Conservation (phyloP, 2,888 invertebrate genomes). For the Monopis laevigella region DNA sequence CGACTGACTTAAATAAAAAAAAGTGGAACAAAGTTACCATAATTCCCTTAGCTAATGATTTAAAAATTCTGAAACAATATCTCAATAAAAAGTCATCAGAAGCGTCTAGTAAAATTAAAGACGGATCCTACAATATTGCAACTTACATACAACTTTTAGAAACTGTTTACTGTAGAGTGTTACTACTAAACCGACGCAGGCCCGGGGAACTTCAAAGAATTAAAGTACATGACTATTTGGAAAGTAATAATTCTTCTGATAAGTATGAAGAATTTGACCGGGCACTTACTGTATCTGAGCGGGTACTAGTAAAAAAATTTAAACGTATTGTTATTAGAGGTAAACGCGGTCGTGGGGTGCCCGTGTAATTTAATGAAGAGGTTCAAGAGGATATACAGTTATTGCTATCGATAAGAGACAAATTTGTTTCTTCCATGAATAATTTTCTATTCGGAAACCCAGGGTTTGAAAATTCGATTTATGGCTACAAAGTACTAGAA, state of each 20-base stretch:
- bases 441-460: conserved; percentile 11
- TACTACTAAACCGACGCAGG: conserved; percentile 1
- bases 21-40: conserved; percentile 25
- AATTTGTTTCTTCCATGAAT: conserved; percentile 7
- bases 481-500: conserved; percentile 27
- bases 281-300: conserved; percentile 21
- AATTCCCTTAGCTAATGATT: no score
- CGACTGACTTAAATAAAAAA: conserved; percentile 22
- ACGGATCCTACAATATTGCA: no score
- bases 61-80: no score
- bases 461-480: conserved; percentile 17
- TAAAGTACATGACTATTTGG: no score
- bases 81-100: no score
- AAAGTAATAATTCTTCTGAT: no score
- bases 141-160: no score
- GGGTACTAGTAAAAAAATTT: conserved; percentile 23
- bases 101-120: no score
- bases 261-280: no score
- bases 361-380: conserved; percentile 24
- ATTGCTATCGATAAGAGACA: conserved; percentile 13
- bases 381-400: conserved; percentile 19
- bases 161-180: no score
- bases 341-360: conserved; percentile 24
- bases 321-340: conserved; percentile 25
- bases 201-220: conserved; percentile 14